These are phyloP conservation scores for Agrochola circellaris DNA, from an alignment of 2,888 invertebrate species.

Conservation along the genomic window DNA sequence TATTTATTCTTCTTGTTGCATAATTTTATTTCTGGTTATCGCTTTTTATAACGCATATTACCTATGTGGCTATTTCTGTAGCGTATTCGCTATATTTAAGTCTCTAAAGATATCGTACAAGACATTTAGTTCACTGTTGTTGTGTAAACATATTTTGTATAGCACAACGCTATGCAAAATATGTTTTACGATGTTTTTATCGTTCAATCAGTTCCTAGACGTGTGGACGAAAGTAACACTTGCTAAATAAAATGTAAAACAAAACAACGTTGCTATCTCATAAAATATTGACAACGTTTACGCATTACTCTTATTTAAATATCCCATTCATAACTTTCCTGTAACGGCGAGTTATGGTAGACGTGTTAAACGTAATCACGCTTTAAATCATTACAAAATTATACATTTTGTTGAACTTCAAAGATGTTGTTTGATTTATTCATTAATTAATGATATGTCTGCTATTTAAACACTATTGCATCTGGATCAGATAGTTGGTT, in stretches of 20 bases:
- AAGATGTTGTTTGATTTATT: slow-evolving; percentile 28
- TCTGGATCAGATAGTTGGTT: not conserved
- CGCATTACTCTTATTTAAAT: slow-evolving; percentile 18
- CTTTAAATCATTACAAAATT: slow-evolving; percentile 30
- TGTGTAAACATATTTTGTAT: too few relatives aligned
- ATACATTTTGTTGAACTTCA: slow-evolving; percentile 23
- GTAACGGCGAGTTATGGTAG: slow-evolving; percentile 9
- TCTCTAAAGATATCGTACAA: slow-evolving; percentile 32
- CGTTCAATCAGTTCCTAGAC: slow-evolving; percentile 19
- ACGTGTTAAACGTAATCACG: slow-evolving; percentile 14
- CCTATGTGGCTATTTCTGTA: slow-evolving; percentile 63
- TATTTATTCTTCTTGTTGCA: slow-evolving; percentile 74
- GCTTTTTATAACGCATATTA: slow-evolving; percentile 65
- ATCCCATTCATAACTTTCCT: slow-evolving; percentile 27
- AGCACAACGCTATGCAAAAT: slow-evolving; percentile 21
- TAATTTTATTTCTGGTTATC: slow-evolving; percentile 71
- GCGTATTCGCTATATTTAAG: slow-evolving; percentile 49
- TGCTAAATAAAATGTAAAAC: slow-evolving; percentile 1
- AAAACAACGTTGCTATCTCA: not conserved
- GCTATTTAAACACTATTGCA: slow-evolving; percentile 20
- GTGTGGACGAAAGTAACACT: not conserved
- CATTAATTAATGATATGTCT: not conserved
- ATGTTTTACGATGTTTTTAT: slow-evolving; percentile 49
- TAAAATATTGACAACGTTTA: slow-evolving; percentile 33
- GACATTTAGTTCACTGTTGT: slow-evolving; percentile 23